Percentiles rank a stretch among this genome's conserved stretches.
phyloP scores from a whole-genome alignment of 1,140 invertebrate genomes.

The Nasonia vitripennis region DNA sequence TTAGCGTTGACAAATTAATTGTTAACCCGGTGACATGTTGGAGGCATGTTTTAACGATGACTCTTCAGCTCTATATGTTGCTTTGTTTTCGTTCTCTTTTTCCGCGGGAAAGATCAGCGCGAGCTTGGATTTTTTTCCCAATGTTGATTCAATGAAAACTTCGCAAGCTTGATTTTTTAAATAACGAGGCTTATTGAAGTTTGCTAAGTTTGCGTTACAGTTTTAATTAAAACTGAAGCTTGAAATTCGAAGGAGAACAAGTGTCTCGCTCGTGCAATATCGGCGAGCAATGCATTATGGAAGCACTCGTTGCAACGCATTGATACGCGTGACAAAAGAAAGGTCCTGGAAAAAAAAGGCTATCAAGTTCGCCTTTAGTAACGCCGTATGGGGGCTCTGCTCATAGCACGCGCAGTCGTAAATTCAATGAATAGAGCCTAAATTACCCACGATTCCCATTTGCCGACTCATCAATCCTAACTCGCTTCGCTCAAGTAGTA shows the following conservation, averaged over 20 bases:
- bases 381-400: not conserved
- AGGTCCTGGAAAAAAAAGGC: constrained; percentile 2
- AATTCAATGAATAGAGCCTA: constrained; percentile 25
- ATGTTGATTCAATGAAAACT: not conserved
- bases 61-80: not conserved
- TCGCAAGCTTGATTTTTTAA: not conserved
- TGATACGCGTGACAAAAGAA: not conserved
- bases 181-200: not conserved
- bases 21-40: not conserved
- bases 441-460: constrained; percentile 40
- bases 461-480: constrained; percentile 45
- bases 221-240: not conserved
- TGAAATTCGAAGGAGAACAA: not conserved
- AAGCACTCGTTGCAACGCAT: not conserved
- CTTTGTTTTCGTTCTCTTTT: not conserved
- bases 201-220: not conserved
- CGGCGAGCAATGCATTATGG: not conserved
- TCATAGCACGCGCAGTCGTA: constrained; percentile 8
- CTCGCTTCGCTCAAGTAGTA: constrained; percentile 10
- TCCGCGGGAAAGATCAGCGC: too few relatives aligned
- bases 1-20: not conserved
- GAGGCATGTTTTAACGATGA: not conserved
- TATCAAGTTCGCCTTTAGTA: constrained; percentile 11
- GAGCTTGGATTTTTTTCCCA: not conserved
- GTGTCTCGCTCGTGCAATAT: not conserved